Base-by-base conservation (phyloP, 2,797 vertebrate genomes). In the Fratercula arctica region DNA sequence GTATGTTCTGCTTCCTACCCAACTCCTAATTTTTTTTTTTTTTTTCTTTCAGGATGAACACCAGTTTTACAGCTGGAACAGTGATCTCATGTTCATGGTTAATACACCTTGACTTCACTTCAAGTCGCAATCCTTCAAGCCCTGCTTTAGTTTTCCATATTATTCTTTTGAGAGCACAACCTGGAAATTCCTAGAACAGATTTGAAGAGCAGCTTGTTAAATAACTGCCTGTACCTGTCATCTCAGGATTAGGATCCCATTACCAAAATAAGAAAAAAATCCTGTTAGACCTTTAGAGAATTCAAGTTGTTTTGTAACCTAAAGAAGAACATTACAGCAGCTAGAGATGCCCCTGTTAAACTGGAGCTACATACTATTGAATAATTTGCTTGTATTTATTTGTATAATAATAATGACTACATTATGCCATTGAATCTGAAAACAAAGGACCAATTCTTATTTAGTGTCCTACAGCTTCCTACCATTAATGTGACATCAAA, bases 241-340 rank as follows among this genome's bases (percentile, higher is more conserved):
- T 92, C 92, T 96, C 96, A 96, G 97, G 92, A 97, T 97, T 97
- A 97, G 95, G 93, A 97, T 98, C 89, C 89, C 94, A 97, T 98
- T 98, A 98, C 96, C 97, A 97, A 97, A 98, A 80, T 93, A 97
- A 96, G 97, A 96, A 96, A 97, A 97, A 98, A 98, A 94, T 97
- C 97, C 96, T 97, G 95, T 97, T 98, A 98, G 98, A 98, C 96
- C 92, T 89, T 97, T 90, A 82, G 96, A 98, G 97, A 98, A 98
- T 98, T 98, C 95, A 97, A 98, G 98, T 97, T 81, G 63, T 66
- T 95, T 87, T 87, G 79, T 43, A 82, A 82, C 51, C 54, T 89
- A 79, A 93, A 96, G 80, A 33, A 85, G 69, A 75, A 86, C 35
- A 45, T 77, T 60, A 26, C 20, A 86, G 86, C 76, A 97, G 85